phyloP scores from a whole-genome alignment of 2,113 vertebrate genomes.

The Oreochromis tanganicae region DNA sequence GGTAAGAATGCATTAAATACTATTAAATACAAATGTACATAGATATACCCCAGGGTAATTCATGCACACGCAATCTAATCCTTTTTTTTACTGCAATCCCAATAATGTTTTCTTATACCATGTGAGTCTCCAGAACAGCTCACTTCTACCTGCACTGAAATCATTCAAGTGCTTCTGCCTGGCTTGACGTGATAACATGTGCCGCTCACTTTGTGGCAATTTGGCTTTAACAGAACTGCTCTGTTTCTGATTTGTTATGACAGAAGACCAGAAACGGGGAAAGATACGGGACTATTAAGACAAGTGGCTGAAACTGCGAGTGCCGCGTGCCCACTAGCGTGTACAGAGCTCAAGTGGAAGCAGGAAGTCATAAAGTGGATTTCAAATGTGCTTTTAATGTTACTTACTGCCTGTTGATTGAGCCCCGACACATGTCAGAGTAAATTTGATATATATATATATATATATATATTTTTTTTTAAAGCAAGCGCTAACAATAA shows the following conservation, averaged over 20 bases:
- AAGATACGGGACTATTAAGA: neutral
- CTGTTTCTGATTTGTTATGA: neutral
- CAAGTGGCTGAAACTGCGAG: neutral
- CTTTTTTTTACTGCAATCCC: neutral
- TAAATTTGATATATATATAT: neutral
- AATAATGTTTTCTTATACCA: slow-evolving; percentile 22
- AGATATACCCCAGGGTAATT: fast-evolving
- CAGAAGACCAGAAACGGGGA: neutral
- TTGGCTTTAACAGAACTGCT: neutral
- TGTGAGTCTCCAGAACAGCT: neutral
- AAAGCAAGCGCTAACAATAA: neutral
- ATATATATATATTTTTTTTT: neutral
- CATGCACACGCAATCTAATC: neutral
- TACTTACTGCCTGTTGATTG: neutral
- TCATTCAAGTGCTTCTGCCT: neutral
- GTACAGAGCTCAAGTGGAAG: neutral
- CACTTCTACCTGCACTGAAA: neutral
- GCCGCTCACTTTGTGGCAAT: neutral
- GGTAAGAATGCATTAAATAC: neutral
- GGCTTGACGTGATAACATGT: slow-evolving; percentile 4
- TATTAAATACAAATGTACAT: neutral
- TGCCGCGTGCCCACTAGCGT: neutral
- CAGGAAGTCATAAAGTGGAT: slow-evolving; percentile 9
- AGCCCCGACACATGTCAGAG: neutral
- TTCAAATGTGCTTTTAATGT: neutral